Percentiles rank a stretch among this genome's conserved stretches.
Evolutionary conservation across 1,140 invertebrate genomes (phyloP).

Genomic region (Lethocerus indicus): DNA sequence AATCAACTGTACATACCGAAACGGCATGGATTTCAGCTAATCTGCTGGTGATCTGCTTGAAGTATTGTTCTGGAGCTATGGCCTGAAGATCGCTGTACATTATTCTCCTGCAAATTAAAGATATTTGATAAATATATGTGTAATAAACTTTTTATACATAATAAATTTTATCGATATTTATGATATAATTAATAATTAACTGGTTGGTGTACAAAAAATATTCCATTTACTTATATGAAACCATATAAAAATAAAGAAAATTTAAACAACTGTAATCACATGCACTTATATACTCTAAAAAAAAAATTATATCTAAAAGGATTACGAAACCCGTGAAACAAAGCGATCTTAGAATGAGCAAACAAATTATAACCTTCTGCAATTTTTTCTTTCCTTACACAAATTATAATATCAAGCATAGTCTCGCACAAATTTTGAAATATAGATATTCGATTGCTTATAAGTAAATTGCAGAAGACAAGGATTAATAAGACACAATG

Average conservation of each 20-base stretch:
- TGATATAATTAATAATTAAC: not conserved
- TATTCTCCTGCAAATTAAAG: constrained; percentile 51
- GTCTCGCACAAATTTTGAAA: not conserved
- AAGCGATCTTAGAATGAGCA: too few species aligned
- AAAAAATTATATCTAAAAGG: too few species aligned
- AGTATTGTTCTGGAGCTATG: constrained; percentile 92
- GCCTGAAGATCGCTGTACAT: constrained; percentile 83
- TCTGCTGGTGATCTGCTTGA: constrained; percentile 74
- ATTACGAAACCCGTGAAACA: too few species aligned
- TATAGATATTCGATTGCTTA: not conserved
- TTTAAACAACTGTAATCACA: constrained; percentile 1
- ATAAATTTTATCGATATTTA: not conserved
- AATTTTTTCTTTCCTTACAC: too few species aligned
- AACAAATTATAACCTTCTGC: too few species aligned
- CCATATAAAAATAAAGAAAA: constrained; percentile 3
- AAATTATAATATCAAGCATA: not conserved
- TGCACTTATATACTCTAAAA: not conserved
- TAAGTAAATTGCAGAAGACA: not conserved
- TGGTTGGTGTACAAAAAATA: not conserved
- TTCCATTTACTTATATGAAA: not conserved
- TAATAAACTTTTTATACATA: not conserved
- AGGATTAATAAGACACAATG: constrained; percentile 1
- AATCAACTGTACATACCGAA: constrained; percentile 62
- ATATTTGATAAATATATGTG: not conserved
- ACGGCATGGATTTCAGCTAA: constrained; percentile 85